Percentiles rank a stretch among this genome's conserved stretches.
Evolutionary conservation across 2,113 vertebrate genomes (phyloP).

Genomic region (Cephalopholis sonnerati): DNA sequence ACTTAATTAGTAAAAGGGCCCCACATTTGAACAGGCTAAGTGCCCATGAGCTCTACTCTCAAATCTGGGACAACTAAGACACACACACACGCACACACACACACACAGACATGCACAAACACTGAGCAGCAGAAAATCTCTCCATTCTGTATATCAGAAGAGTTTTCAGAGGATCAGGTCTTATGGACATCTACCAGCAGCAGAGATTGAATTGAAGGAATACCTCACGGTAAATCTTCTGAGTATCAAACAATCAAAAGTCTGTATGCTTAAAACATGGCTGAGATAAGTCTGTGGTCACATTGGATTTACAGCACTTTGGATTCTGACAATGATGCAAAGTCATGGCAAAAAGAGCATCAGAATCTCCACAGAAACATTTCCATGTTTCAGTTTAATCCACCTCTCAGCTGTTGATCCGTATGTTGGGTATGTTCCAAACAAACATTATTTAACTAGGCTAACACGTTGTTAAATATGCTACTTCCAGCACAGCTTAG

Average conservation of each 20-base stretch:
- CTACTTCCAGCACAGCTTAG: not conserved
- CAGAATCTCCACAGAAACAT: not conserved
- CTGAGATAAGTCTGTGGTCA: no score
- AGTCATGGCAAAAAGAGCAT: not conserved
- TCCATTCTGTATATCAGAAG: not conserved
- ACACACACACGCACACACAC: conserved; percentile 4
- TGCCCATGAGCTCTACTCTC: conserved; percentile 68
- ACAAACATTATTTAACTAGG: not conserved
- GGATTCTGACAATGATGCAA: not conserved
- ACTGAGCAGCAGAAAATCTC: not conserved
- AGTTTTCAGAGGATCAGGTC: not conserved
- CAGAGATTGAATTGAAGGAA: not conserved
- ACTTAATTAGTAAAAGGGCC: conserved; percentile 79
- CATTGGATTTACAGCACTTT: not conserved
- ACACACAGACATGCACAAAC: conserved; percentile 5
- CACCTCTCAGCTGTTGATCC: not conserved
- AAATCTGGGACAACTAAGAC: conserved; percentile 71
- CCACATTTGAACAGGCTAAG: conserved; percentile 57
- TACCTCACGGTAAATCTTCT: not conserved
- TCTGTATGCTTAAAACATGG: not conserved
- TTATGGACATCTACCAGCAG: not conserved
- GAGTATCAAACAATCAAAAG: not conserved
- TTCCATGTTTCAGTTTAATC: not conserved
- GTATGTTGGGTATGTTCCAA: not conserved
- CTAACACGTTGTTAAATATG: not conserved